phyloP scores from a whole-genome alignment of 2,113 vertebrate genomes.

The Turdus rufiventris region DNA sequence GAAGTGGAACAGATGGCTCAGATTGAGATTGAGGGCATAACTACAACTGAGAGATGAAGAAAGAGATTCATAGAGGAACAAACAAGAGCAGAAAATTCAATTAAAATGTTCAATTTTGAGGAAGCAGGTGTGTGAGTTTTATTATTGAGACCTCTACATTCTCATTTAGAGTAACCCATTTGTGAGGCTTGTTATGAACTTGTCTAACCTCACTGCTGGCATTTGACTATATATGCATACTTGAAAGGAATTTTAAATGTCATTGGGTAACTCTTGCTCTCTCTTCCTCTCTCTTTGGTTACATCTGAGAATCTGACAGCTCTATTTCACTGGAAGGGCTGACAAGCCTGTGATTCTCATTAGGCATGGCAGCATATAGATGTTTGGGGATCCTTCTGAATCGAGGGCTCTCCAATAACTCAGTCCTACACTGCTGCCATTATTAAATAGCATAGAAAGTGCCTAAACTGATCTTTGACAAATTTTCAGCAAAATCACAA shows the following conservation, averaged over 20 bases:
- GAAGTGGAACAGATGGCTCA: constrained; percentile 55
- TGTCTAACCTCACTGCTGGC: constrained; percentile 32
- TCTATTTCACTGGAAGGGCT: neutral
- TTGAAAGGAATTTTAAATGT: constrained; percentile 59
- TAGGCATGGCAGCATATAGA: neutral
- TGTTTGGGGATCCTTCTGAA: neutral
- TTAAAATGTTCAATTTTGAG: constrained; percentile 42
- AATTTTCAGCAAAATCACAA: neutral
- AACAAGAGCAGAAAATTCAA: constrained; percentile 41
- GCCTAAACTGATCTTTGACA: neutral
- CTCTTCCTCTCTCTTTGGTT: neutral
- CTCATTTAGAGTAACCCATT: constrained; percentile 51
- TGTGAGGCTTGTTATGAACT: constrained; percentile 35
- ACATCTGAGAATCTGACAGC: neutral
- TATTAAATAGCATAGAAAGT: neutral
- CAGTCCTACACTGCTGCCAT: neutral
- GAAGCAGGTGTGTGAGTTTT: constrained; percentile 31
- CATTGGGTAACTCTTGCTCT: constrained; percentile 15
- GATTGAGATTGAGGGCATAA: constrained; percentile 12
- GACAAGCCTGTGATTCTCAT: constrained; percentile 29
- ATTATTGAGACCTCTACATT: constrained; percentile 30
- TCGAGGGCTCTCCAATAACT: neutral
- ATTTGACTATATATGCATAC: constrained; percentile 20
- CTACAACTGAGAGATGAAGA: constrained; percentile 1
- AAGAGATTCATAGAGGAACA: constrained; percentile 33